phyloP scores from a whole-genome alignment of 2,888 invertebrate species.

The Brachyopa scutellaris region DNA sequence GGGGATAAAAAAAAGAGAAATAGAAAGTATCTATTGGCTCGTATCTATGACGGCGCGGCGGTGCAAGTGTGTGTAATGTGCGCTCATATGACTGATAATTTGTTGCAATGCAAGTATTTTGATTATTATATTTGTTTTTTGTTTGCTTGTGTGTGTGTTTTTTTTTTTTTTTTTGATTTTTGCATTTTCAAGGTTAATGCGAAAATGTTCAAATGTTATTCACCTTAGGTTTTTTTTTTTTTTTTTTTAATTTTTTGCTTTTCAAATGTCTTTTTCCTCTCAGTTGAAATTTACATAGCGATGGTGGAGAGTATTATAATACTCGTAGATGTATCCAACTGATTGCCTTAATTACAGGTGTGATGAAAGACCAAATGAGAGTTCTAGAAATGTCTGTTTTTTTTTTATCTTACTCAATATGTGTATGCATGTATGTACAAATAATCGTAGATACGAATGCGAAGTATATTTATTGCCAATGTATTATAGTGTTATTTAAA shows the following conservation, averaged over 20 bases:
- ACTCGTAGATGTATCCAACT: slow-evolving; percentile 66
- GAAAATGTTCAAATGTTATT: slow-evolving; percentile 69
- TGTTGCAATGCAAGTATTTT: slow-evolving; percentile 65
- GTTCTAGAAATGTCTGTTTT: slow-evolving; percentile 5
- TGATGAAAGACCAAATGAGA: slow-evolving; percentile 7
- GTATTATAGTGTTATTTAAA: too few relatives aligned
- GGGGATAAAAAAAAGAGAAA: not conserved
- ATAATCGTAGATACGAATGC: too few relatives aligned
- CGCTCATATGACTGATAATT: slow-evolving; percentile 21
- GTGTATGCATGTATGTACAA: too few relatives aligned
- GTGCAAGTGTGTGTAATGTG: not conserved
- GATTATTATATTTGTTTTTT: not conserved
- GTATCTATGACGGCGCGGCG: slow-evolving; percentile 17
- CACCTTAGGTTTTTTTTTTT: slow-evolving; percentile 49
- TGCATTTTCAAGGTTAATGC: slow-evolving; percentile 67
- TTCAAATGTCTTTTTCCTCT: slow-evolving; percentile 30
- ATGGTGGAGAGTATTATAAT: not conserved
- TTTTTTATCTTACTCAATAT: too few relatives aligned
- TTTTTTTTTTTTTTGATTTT: too few relatives aligned
- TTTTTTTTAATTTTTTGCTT: slow-evolving; percentile 8
- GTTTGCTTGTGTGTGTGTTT: slow-evolving; percentile 8
- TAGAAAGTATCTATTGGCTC: not conserved
- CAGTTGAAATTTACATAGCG: slow-evolving; percentile 28
- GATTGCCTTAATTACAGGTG: slow-evolving; percentile 48
- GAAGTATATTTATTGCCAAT: too few relatives aligned